phyloP scores from a whole-genome alignment of 1,140 invertebrate genomes.

The Atta texana region DNA sequence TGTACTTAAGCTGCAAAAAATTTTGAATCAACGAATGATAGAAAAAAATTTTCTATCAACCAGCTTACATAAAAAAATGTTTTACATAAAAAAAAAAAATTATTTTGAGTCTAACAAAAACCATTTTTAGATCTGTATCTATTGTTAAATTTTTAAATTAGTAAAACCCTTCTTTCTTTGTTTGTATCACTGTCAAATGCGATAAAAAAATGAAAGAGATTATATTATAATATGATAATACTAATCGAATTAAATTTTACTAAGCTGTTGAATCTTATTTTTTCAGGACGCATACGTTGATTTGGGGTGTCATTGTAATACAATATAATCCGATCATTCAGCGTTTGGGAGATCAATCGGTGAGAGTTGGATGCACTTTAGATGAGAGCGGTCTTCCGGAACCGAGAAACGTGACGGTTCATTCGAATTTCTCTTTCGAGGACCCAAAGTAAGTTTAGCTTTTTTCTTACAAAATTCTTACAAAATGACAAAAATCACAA shows the following conservation, averaged over 20 bases:
- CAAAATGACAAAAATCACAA: background rate
- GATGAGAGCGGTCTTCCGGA: conserved; percentile 77
- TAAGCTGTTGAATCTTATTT: background rate
- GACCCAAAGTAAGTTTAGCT: conserved; percentile 81
- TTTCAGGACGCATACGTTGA: conserved; percentile 80
- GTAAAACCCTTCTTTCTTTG: no score
- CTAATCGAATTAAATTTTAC: background rate
- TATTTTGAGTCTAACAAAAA: no score
- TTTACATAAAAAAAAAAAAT: no score
- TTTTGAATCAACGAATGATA: no score
- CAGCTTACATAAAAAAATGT: no score
- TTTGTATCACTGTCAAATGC: background rate
- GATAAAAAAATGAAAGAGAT: background rate
- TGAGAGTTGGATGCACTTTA: conserved; percentile 87
- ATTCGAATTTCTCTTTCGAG: conserved; percentile 81
- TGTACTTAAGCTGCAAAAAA: no score
- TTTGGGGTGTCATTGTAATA: conserved; percentile 87
- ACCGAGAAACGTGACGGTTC: conserved; percentile 82
- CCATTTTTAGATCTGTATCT: no score
- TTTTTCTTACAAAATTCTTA: background rate
- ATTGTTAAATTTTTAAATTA: no score
- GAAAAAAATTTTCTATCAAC: no score
- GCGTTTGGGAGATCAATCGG: conserved; percentile 87
- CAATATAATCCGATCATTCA: conserved; percentile 89
- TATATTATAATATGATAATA: background rate